Percentiles rank a stretch among this genome's conserved stretches.
Conservation (phyloP, 2,113 vertebrate species). For the Accipiter cooperii region DNA sequence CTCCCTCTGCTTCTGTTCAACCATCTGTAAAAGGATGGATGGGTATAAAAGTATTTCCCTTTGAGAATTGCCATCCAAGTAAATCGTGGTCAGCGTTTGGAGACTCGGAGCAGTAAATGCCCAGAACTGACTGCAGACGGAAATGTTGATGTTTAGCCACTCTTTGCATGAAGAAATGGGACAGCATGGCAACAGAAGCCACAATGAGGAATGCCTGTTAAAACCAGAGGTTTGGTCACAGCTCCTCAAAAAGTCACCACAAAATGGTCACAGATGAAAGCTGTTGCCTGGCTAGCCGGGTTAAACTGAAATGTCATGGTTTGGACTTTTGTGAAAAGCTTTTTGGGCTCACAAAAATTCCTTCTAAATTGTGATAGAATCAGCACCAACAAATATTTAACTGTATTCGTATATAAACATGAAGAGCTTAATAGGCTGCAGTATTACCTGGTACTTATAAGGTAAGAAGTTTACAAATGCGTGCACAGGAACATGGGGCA, state of each 20-base stretch:
- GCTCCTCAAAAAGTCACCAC: neutral
- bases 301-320: neutral
- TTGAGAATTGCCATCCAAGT: neutral
- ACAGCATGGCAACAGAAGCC: neutral
- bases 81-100: neutral
- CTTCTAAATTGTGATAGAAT: neutral
- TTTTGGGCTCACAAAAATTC: neutral
- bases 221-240: neutral
- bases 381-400: neutral
- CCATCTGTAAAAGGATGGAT: slow-evolving; percentile 28
- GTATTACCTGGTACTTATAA: neutral
- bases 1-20: slow-evolving; percentile 8
- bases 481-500: neutral
- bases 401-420: neutral
- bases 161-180: neutral
- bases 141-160: neutral
- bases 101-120: neutral
- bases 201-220: neutral
- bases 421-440: neutral
- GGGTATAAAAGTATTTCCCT: neutral
- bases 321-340: neutral
- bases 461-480: neutral
- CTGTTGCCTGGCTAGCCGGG: neutral
- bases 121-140: neutral
- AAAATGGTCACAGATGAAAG: neutral